phyloP scores from a whole-genome alignment of 2,888 invertebrate genomes.

The Amblyjoppa proteus region DNA sequence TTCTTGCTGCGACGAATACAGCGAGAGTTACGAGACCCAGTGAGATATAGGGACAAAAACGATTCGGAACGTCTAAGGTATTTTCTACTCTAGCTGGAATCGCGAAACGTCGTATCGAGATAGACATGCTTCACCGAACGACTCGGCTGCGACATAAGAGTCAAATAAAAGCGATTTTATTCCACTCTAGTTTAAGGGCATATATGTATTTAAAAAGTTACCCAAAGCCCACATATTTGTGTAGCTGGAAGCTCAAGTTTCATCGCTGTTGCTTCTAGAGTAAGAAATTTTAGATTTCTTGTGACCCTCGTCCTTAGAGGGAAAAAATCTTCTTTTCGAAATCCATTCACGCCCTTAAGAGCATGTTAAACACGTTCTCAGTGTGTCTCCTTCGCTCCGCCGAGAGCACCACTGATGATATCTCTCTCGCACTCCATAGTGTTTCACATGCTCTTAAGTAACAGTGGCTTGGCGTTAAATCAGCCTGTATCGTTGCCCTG shows the following conservation, averaged over 20 bases:
- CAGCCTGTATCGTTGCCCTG: slow-evolving; percentile 55
- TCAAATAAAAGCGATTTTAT: slow-evolving; percentile 53
- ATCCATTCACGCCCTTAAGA: background rate
- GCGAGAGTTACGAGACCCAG: slow-evolving; percentile 70
- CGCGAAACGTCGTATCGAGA: slow-evolving; percentile 58
- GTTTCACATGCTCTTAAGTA: background rate
- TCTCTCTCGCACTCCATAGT: too few species aligned
- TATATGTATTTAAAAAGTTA: background rate
- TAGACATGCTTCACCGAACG: slow-evolving; percentile 37
- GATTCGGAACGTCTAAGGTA: slow-evolving; percentile 17
- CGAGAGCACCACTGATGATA: too few species aligned
- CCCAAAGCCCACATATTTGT: background rate
- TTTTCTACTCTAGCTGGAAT: slow-evolving; percentile 53
- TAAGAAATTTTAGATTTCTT: background rate
- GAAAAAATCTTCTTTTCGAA: background rate
- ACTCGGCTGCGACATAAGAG: slow-evolving; percentile 3
- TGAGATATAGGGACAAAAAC: slow-evolving; percentile 22
- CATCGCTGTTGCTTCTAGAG: too few species aligned
- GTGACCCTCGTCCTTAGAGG: background rate
- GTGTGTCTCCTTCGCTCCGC: too few species aligned
- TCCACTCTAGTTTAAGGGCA: background rate
- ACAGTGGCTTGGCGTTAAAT: slow-evolving; percentile 48
- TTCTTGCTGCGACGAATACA: slow-evolving; percentile 43
- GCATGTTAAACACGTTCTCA: too few species aligned
- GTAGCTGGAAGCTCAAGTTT: background rate